Conservation (phyloP, 2,113 vertebrate species). For the Scopus umbretta region DNA sequence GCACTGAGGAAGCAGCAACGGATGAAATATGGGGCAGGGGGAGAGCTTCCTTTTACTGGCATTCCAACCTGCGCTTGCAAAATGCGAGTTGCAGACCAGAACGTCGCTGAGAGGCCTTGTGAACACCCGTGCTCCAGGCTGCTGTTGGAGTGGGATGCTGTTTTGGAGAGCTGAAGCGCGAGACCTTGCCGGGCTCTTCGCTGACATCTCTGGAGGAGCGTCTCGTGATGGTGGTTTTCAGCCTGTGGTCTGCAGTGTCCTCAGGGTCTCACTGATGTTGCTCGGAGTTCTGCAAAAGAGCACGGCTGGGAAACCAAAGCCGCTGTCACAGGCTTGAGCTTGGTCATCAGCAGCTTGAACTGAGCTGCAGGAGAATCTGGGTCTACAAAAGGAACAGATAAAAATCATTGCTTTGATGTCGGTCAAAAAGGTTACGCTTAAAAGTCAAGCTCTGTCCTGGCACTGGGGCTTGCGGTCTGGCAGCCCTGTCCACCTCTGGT, state of each 20-base stretch:
- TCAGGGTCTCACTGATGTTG: background rate
- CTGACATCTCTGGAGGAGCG: background rate
- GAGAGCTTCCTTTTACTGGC: background rate
- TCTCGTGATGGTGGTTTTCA: background rate
- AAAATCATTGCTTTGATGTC: background rate
- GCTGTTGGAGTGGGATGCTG: background rate
- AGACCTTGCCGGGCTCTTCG: accelerated
- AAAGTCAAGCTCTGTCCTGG: background rate
- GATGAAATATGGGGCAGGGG: accelerated
- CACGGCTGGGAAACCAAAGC: background rate
- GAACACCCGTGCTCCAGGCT: accelerated
- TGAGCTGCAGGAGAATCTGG: background rate
- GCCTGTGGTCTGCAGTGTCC: background rate
- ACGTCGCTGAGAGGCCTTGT: accelerated
- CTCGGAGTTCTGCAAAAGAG: background rate
- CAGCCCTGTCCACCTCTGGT: background rate
- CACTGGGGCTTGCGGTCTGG: background rate
- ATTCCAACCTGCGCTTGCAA: background rate
- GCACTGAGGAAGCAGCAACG: accelerated
- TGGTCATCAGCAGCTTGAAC: background rate
- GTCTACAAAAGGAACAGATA: background rate
- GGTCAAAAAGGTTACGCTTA: background rate
- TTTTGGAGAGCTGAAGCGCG: background rate
- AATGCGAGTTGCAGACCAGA: accelerated
- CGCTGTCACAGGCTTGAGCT: background rate